Conservation (phyloP, 2,113 vertebrate genomes). For the Prinia subflava region DNA sequence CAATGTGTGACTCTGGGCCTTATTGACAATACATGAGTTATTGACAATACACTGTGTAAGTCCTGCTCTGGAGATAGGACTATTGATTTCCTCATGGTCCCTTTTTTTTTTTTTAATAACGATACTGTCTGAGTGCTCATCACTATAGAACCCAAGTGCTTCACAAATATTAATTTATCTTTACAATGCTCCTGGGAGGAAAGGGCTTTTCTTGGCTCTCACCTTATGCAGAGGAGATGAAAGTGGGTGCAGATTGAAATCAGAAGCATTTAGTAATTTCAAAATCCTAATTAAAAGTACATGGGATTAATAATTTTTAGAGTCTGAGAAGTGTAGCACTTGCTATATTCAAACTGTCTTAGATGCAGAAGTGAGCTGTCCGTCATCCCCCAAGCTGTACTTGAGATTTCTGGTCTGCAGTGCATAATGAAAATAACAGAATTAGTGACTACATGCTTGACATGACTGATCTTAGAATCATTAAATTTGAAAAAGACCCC, state of each 20-base stretch:
- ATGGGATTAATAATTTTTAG: neutral
- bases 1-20: neutral
- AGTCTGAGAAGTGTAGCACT: neutral
- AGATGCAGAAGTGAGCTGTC: neutral
- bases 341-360: neutral
- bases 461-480: neutral
- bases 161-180: slow-evolving; percentile 38
- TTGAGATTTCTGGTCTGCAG: neutral
- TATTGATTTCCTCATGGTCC: slow-evolving; percentile 38
- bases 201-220: neutral
- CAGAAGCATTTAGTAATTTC: neutral
- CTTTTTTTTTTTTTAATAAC: neutral
- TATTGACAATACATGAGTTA: slow-evolving; percentile 16
- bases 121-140: neutral
- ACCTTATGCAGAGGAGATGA: neutral
- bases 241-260: neutral
- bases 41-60: slow-evolving; percentile 4
- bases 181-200: neutral
- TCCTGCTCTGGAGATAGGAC: neutral
- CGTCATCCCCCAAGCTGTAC: neutral
- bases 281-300: neutral
- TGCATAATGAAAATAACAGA: neutral
- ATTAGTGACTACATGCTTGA: neutral
- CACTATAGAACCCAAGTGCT: neutral
- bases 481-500: neutral